Evolutionary conservation across 1,140 invertebrate species (phyloP).

Genomic region (Hypsibius dujardini): DNA sequence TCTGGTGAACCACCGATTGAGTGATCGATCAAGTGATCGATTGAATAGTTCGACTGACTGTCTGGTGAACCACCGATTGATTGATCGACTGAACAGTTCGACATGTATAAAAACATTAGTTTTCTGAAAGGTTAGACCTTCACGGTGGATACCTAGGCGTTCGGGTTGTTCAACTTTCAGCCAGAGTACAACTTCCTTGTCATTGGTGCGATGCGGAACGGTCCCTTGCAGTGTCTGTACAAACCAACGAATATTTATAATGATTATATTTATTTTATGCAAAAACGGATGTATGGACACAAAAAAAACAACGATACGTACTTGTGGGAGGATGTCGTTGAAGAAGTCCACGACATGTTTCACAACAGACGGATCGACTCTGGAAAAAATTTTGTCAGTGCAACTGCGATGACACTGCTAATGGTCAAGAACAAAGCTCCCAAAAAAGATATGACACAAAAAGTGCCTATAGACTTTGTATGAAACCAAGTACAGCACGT

Average conservation of each 20-base stretch:
- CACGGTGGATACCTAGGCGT: slow-evolving; percentile 3
- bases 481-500: no score
- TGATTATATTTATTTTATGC: not conserved
- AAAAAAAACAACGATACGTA: not conserved
- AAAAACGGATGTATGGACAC: not conserved
- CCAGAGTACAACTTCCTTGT: slow-evolving; percentile 6
- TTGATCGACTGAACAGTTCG: not conserved
- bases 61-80: no score
- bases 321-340: slow-evolving; percentile 3
- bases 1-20: no score
- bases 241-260: not conserved
- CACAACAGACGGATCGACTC: not conserved
- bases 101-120: not conserved
- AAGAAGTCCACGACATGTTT: not conserved
- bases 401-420: no score
- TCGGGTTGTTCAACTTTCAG: not conserved
- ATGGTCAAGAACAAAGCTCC: no score
- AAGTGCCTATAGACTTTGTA: no score
- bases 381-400: no score
- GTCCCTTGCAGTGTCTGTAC: no score
- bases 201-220: not conserved
- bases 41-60: no score
- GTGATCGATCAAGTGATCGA: no score
- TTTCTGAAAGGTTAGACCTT: not conserved
- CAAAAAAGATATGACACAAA: no score